phyloP scores from a whole-genome alignment of 2,113 vertebrate genomes.

The Hylia prasina region DNA sequence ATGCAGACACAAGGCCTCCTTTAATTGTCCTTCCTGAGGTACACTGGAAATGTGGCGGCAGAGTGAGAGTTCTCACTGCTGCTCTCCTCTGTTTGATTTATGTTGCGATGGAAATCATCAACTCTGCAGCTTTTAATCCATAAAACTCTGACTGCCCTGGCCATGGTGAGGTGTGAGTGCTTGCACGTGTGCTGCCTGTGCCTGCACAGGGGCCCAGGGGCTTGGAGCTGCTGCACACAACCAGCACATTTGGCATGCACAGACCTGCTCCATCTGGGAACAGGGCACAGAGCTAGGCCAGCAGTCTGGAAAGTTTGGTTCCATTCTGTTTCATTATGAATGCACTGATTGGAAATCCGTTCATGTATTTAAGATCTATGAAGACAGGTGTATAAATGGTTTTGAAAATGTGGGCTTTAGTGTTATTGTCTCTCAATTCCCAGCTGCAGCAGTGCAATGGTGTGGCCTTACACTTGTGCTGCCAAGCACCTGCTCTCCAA shows the following conservation, averaged over 20 bases:
- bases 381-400: neutral
- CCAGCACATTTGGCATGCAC: neutral
- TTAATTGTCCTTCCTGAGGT: neutral
- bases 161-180: rapidly evolving
- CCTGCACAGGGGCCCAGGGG: neutral
- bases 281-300: neutral
- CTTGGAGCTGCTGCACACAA: neutral
- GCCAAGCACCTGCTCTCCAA: neutral
- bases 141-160: neutral
- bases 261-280: neutral
- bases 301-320: neutral
- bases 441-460: neutral
- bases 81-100: neutral
- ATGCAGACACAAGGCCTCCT: neutral
- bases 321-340: neutral
- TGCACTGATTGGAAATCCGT: neutral
- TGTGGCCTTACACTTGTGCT: neutral
- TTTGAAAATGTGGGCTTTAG: neutral
- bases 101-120: neutral
- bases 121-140: neutral
- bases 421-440: neutral
- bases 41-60: neutral
- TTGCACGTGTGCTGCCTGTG: neutral
- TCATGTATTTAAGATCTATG: neutral
- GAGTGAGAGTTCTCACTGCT: neutral